Conservation (phyloP, 2,113 vertebrate genomes). For the Telmatochromis brachygnathus region DNA sequence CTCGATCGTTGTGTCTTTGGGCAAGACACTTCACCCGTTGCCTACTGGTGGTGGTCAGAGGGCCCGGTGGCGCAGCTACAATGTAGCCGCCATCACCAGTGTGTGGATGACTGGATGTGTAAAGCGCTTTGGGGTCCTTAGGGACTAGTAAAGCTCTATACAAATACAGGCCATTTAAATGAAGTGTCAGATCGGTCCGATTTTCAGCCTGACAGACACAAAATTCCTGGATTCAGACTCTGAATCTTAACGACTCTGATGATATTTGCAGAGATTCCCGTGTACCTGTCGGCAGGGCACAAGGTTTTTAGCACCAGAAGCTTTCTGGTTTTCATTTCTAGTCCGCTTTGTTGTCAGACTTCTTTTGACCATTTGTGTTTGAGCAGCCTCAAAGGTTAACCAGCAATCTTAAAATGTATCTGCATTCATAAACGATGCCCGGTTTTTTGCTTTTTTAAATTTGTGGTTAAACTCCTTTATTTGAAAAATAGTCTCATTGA, state of each 20-base stretch:
- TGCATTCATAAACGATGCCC: neutral
- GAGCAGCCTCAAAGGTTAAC: neutral
- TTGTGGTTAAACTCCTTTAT: neutral
- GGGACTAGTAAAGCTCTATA: rapidly evolving
- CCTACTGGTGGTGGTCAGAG: neutral
- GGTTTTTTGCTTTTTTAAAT: rapidly evolving
- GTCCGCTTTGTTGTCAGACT: neutral
- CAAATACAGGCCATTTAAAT: neutral
- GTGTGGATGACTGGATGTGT: rapidly evolving
- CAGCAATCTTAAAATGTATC: rapidly evolving
- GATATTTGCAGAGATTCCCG: neutral
- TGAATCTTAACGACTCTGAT: neutral
- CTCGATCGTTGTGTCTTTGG: rapidly evolving
- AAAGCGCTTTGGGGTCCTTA: rapidly evolving
- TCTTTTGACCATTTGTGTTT: neutral
- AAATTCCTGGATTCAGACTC: neutral
- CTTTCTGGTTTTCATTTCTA: neutral
- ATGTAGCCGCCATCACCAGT: neutral
- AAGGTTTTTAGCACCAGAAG: neutral
- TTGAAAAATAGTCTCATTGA: neutral
- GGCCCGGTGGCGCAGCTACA: rapidly evolving
- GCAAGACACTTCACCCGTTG: rapidly evolving
- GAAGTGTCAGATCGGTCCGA: neutral
- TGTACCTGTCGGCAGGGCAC: rapidly evolving
- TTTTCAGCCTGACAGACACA: neutral